Evolutionary conservation across 1,140 invertebrate species (phyloP).

Genomic region (Psix sp.): DNA sequence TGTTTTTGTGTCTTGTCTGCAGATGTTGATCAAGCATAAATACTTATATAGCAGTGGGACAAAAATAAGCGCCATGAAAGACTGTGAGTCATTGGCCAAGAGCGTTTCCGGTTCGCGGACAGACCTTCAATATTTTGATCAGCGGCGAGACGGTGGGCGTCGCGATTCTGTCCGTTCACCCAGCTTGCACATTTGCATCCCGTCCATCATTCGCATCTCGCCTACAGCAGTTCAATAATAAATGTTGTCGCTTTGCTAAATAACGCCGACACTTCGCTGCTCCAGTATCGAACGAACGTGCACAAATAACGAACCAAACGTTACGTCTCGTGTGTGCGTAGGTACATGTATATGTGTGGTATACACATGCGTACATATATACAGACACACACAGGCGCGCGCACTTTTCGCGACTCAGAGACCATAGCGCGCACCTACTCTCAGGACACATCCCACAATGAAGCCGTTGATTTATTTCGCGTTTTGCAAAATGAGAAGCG

Average conservation of each 20-base stretch:
- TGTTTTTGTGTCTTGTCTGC: slow-evolving; percentile 9
- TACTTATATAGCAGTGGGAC: background rate
- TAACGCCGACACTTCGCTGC: background rate
- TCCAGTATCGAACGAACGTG: too few relatives aligned
- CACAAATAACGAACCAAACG: too few relatives aligned
- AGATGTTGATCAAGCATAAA: background rate
- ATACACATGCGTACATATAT: too few relatives aligned
- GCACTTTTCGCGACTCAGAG: too few relatives aligned
- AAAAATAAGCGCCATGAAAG: slow-evolving; percentile 5
- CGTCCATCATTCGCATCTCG: slow-evolving; percentile 4
- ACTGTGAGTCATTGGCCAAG: slow-evolving; percentile 5
- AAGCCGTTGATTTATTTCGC: too few relatives aligned
- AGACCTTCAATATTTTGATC: slow-evolving; percentile 1
- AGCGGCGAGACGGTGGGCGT: background rate
- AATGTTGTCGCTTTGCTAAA: slow-evolving; percentile 5
- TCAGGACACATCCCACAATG: too few relatives aligned
- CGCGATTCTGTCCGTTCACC: slow-evolving; percentile 8
- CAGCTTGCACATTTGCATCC: slow-evolving; percentile 5
- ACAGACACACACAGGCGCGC: too few relatives aligned
- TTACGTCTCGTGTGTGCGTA: too few relatives aligned
- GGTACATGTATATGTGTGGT: too few relatives aligned
- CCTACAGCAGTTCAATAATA: slow-evolving; percentile 6
- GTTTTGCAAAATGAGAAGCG: too few relatives aligned
- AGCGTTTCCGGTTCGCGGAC: background rate
- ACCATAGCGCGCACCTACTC: too few relatives aligned